Evolutionary conservation across 2,888 invertebrate genomes (phyloP), one percentile per base, ranked within the genome.

Genomic region (Coleophora flavipennella): DNA sequence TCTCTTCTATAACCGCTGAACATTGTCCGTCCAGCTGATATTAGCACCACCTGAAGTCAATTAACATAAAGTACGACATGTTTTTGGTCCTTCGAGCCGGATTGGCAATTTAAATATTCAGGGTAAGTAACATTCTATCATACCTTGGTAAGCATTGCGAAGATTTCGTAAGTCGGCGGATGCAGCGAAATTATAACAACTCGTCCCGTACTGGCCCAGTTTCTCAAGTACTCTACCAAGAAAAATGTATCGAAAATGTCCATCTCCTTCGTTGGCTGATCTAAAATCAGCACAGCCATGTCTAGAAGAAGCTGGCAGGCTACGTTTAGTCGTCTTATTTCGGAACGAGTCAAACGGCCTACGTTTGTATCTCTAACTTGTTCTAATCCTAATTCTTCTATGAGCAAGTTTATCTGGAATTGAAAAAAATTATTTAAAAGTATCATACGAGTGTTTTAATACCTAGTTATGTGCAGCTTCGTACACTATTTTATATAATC

Each of bases 181-280:
- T 96, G 96, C 26, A 97, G 80, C 0, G 97, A 96, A 80, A 97
- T 88, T 33, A 97, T 90, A 10, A 96, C 95, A 35, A 96, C 92
- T 50, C 95, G 86, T 1, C 93, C 90, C 31, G 88, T 87, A 50
- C 89, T 87, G 25, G 94, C 93, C 95, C 97, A 97, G 67, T 96
- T 96, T 49, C 96, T 88, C 50, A 97, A 79, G 70, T 96, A 97
- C 69, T 97, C 97, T 41, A 97, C 92, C 36, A 97, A 76, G 72
- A 97, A 97, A 76, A 97, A 97, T 0, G 96, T 95, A 62, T 97
- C 97, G 58, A 97, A 97, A 48, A 97, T 96, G 62, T 97, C 97
- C 90, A 95, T 92, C 41, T 92, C 93, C 57, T 90, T 89, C 0
- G 94, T 93, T 0, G 96, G 94, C 73, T 96, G 93, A 69, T 97